Base-by-base conservation (phyloP, 2,113 vertebrate species). In the Rhadina sibilatrix region DNA sequence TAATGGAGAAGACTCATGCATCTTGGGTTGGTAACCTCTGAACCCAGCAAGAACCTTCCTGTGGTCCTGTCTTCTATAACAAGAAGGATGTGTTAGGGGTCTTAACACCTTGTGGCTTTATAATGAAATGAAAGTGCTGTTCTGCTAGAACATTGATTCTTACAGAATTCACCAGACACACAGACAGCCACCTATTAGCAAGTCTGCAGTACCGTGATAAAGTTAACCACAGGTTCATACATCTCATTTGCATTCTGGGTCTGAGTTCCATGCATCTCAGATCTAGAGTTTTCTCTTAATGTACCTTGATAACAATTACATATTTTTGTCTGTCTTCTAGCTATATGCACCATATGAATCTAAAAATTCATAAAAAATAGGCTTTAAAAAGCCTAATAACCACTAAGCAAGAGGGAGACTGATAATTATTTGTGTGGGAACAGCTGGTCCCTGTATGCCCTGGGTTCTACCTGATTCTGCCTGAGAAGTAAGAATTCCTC, bases 361-460 rank as follows among this genome's bases (percentile, higher is more conserved):
- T 50, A 19, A 22, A 47, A n/a, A n/a, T n/a, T n/a, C n/a, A n/a
- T n/a, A n/a, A n/a, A n/a, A n/a, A 47, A 40, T 40, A 40, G 40
- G 40, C 40, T 40, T 1, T 0, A 3, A 21, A 63, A 87, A 66
- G 7, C 35, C 12, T 8, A 42, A 33, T 42, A 84, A 42, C 7
- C 5, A 30, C 35, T 68, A 70, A 83, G 52, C 2, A 9, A 40
- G 12, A n/a, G 21, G 24, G 74, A 23, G 61, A 52, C 28, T 57
- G 33, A 33, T 46, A 66, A 78, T 5, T 3, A 3, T 7, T 61
- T 24, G 3, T 12, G 20, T 7, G 9, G 30, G 21, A 17, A 7
- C 3, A 63, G 19, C 7, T 44, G 22, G 8, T 52, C 17, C 35
- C n/a, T 75, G 18, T 0, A 0, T 68, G 33, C 27, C 11, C 18